Percentiles rank a stretch among this genome's conserved stretches.
Evolutionary conservation across 2,888 invertebrate species (phyloP).

Genomic region (Oscheius sp.): DNA sequence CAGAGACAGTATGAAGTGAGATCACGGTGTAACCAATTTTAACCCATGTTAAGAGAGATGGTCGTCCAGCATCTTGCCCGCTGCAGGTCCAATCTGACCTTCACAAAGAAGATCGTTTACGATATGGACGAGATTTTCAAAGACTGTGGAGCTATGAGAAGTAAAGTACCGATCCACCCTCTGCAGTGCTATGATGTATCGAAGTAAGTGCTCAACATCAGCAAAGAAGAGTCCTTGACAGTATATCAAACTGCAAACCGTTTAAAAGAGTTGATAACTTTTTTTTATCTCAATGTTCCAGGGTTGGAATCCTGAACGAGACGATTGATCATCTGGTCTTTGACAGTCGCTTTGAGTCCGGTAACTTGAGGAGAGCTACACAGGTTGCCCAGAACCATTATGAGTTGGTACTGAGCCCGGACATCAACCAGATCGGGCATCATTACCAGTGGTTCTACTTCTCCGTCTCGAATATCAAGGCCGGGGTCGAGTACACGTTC

Average conservation of each 20-base stretch:
- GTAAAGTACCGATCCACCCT: conserved; percentile 8
- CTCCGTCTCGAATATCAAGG: conserved; percentile 82
- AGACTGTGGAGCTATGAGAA: conserved; percentile 34
- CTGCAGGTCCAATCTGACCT: conserved; percentile 79
- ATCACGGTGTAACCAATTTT: not conserved
- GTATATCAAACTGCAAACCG: too few species aligned
- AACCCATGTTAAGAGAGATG: conserved; percentile 73
- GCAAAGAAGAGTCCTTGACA: too few species aligned
- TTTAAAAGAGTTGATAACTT: too few species aligned
- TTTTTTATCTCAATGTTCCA: not conserved
- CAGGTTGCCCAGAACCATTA: conserved; percentile 85
- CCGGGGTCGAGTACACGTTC: conserved; percentile 82
- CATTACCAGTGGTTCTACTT: conserved; percentile 93
- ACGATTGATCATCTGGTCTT: conserved; percentile 78
- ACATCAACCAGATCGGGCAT: conserved; percentile 82
- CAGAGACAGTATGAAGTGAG: conserved; percentile 38
- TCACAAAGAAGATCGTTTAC: conserved; percentile 80
- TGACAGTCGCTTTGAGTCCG: conserved; percentile 88
- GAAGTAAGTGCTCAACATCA: conserved; percentile 15
- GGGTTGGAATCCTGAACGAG: conserved; percentile 48
- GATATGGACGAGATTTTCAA: conserved; percentile 79
- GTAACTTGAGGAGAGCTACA: conserved; percentile 85
- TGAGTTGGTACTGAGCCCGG: conserved; percentile 85
- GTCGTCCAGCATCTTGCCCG: conserved; percentile 81
- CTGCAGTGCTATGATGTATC: conserved; percentile 34